Percentiles rank a stretch among this genome's conserved stretches.
These are phyloP conservation scores for Lepilemur ruficaudatus DNA, from an alignment of 2,797 vertebrate genomes.

Conservation along the genomic window DNA sequence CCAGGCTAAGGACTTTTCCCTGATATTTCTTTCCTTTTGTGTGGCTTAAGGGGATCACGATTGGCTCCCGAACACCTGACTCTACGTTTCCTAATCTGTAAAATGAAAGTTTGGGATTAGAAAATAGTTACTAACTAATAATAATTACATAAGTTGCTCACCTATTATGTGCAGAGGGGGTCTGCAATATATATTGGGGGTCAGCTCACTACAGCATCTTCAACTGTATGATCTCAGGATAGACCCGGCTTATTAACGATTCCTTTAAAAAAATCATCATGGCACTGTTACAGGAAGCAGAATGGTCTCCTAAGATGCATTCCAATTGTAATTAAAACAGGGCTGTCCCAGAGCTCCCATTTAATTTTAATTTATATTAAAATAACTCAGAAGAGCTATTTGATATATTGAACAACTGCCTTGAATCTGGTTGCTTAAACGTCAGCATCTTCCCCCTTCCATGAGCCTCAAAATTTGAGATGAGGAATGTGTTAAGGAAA, in stretches of 20 bases:
- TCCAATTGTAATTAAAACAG: slow-evolving; percentile 72
- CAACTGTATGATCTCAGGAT: background rate
- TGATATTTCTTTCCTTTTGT: background rate
- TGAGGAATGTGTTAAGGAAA: background rate
- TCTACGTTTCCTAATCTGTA: background rate
- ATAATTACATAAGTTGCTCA: background rate
- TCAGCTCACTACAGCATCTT: background rate
- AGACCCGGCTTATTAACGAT: slow-evolving; percentile 45
- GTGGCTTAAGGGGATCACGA: background rate
- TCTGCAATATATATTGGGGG: too few relatives aligned
- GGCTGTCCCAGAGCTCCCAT: slow-evolving; percentile 56
- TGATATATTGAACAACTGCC: background rate
- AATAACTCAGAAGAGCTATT: slow-evolving; percentile 47
- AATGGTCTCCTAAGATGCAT: slow-evolving; percentile 67
- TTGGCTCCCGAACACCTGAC: background rate
- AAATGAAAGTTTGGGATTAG: background rate
- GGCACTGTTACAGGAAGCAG: slow-evolving; percentile 45
- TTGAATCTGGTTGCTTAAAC: background rate
- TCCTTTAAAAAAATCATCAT: slow-evolving; percentile 5
- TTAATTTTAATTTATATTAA: slow-evolving; percentile 73
- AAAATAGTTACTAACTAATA: slow-evolving; percentile 2
- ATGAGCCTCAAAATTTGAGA: background rate
- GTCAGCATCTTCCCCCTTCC: background rate
- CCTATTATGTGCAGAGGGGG: background rate
- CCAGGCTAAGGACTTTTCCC: background rate